Evolutionary conservation across 2,113 vertebrate genomes (phyloP).

Genomic region (Entosphenus tridentatus): DNA sequence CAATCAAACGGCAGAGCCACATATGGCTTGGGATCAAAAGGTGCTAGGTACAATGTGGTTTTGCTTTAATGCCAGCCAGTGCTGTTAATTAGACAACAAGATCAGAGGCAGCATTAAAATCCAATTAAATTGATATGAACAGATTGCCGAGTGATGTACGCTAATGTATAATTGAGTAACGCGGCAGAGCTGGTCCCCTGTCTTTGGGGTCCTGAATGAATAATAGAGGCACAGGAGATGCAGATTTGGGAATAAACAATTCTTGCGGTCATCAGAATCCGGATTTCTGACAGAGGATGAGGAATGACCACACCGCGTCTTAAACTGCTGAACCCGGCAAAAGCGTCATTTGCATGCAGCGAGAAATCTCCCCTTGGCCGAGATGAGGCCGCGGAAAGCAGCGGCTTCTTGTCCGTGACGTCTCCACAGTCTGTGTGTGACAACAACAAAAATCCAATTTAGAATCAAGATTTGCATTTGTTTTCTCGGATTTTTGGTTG

Average conservation of each 20-base stretch:
- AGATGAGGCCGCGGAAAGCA: not conserved
- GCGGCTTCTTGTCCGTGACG: too few species aligned
- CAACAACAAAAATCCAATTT: too few species aligned
- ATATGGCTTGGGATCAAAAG: conserved; percentile 99
- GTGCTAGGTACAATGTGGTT: conserved; percentile 87
- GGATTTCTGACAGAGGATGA: conserved; percentile 6
- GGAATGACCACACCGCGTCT: not conserved
- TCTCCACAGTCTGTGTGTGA: too few species aligned
- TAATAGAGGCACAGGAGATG: conserved; percentile 2
- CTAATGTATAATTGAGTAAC: conserved; percentile 82
- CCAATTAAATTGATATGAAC: conserved; percentile 99
- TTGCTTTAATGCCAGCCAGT: conserved; percentile 99
- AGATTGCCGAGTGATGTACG: conserved; percentile 69
- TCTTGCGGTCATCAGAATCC: conserved; percentile 4
- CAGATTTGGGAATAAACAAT: conserved; percentile 5
- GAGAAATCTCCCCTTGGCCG: not conserved
- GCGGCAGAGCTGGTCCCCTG: conserved; percentile 2
- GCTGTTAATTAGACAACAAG: conserved; percentile 99
- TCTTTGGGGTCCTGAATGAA: conserved; percentile 5
- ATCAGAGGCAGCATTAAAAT: conserved; percentile 99
- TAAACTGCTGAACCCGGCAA: conserved; percentile 4
- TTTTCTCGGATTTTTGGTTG: too few species aligned
- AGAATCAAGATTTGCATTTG: too few species aligned
- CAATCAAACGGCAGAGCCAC: conserved; percentile 28
- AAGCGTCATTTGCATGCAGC: conserved; percentile 6